Evolutionary conservation across 2,797 vertebrate genomes (phyloP), one percentile per base, ranked within the genome.

Genomic region (Menidia menidia): DNA sequence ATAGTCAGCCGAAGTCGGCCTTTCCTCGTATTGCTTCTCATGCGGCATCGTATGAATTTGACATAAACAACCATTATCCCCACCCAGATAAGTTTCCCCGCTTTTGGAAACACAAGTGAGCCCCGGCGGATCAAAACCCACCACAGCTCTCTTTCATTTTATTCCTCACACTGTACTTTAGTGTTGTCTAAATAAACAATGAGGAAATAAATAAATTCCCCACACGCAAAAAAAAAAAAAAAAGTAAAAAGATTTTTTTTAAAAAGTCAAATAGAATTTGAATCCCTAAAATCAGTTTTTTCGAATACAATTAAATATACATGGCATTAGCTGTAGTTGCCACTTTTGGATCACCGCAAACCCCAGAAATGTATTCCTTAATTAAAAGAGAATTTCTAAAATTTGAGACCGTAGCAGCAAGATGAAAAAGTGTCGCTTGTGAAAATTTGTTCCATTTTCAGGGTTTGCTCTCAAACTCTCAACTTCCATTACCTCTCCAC

Each of bases 31-130:
- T 80, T 86, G 76, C 80, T 71, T 60, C 67, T 54, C 55, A 78
- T 19, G 41, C 41, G 72, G 45, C 74, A 63, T 81, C 65, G 78
- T 84, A 77, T 78, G 60, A 68, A 66, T 80, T 82, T 87, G 71
- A 68, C 82, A 87, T 80, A 87, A 89, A 88, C 85, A 80, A 70
- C 83, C 66, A 85, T 87, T 81, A 89, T 82, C 82, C 76, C 78
- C 72, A 35, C 75, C 78, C 78, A 75, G 73, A 80, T 64, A 50
- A 15, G 18, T 67, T 83, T 73, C 47, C 60, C 18, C 15, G 53
- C 66, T 50, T 68, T 60, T 77, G 60, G 67, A 60, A 71, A 65
- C 69, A 63, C 59, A 60, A 44, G 60, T 39, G 44, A 50, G 51
- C 39, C 51, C 47, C 2, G 5, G 60, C 63, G 48, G 64, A 74